Conservation (phyloP, 2,797 vertebrate genomes). For the Silurus lanzhouensis region DNA sequence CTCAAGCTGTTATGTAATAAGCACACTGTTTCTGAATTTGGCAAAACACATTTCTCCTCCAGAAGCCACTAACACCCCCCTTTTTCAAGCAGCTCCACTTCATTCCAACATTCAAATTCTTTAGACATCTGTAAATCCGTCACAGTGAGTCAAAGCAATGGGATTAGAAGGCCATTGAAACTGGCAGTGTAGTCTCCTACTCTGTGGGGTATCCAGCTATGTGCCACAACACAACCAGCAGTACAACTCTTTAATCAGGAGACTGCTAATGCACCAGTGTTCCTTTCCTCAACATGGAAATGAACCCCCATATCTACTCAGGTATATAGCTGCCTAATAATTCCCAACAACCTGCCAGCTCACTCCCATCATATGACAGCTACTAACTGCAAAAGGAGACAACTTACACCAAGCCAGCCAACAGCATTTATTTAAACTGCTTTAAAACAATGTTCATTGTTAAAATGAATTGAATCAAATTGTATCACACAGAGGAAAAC, state of each 20-base stretch:
- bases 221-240: slow-evolving; percentile 6
- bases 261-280: background rate
- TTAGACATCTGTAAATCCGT: slow-evolving; percentile 8
- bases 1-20: background rate
- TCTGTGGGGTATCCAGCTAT: background rate
- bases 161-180: slow-evolving; percentile 15
- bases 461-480: no score
- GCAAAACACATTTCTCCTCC: slow-evolving; percentile 8
- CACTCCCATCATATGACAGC: background rate
- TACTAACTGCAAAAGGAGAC: background rate
- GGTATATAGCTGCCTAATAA: background rate
- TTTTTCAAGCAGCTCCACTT: background rate
- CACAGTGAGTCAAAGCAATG: background rate
- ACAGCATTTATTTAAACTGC: background rate
- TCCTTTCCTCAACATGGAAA: background rate
- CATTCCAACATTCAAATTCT: background rate
- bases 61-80: background rate
- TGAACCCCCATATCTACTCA: background rate
- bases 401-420: background rate
- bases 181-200: background rate
- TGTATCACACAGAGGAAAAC: background rate
- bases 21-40: slow-evolving; percentile 16
- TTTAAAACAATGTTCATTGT: background rate
- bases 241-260: background rate
- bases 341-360: background rate